A percentile compares a stretch with the other conserved stretches of the same genome.
These are phyloP conservation scores for Miniopterus natalensis DNA, from an alignment of 2,113 vertebrate genomes.

Conservation along the genomic window DNA sequence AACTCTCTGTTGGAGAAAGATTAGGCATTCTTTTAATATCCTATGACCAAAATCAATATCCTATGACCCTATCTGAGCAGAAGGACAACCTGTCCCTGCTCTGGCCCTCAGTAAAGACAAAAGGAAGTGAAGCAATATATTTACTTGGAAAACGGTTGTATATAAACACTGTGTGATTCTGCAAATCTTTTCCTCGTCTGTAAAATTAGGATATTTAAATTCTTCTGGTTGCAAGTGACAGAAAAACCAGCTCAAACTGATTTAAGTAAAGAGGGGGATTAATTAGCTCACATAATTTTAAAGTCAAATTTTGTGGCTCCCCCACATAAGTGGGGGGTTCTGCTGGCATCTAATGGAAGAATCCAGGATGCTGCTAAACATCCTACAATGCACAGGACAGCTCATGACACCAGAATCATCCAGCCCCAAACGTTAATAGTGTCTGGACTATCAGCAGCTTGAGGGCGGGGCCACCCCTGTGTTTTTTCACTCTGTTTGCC, in stretches of 20 bases:
- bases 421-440: too few relatives aligned
- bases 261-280: background rate
- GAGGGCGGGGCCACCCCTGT: background rate
- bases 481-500: background rate
- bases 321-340: background rate
- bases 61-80: constrained; percentile 64
- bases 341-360: constrained; percentile 38
- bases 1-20: constrained; percentile 81
- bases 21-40: constrained; percentile 42
- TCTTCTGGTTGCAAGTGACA: background rate
- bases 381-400: too few relatives aligned
- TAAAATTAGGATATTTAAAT: background rate
- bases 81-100: constrained; percentile 14
- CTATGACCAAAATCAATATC: constrained; percentile 80
- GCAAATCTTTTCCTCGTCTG: constrained; percentile 28
- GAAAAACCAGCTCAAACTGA: constrained; percentile 1
- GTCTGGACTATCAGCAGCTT: background rate
- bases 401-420: background rate
- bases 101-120: constrained; percentile 41
- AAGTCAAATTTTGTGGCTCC: background rate
- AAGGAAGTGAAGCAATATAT: constrained; percentile 21
- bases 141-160: constrained; percentile 15
- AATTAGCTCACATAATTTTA: background rate
- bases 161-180: background rate
- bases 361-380: background rate